These are phyloP conservation scores for Crocidura indochinensis DNA, from an alignment of 2,797 vertebrate species.

Conservation along the genomic window DNA sequence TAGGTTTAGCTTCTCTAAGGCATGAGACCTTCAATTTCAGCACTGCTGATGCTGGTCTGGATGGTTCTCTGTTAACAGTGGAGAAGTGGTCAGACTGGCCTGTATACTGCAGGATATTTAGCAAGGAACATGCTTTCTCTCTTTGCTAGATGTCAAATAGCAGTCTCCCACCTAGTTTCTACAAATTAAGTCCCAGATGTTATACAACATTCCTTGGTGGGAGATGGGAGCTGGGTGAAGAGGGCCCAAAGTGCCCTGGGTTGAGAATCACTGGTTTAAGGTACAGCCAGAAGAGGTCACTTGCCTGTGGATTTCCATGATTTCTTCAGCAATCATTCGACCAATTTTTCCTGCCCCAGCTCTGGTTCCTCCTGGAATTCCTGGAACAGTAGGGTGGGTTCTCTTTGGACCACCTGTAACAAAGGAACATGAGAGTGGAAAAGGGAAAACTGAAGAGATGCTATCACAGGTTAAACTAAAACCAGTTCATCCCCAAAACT, in stretches of 20 bases:
- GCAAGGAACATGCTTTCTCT: background rate
- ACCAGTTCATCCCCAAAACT: conserved; percentile 24
- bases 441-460: conserved; percentile 10
- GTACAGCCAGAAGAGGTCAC: conserved; percentile 47
- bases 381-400: conserved; percentile 95
- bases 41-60: background rate
- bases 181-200: background rate
- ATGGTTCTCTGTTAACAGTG: background rate
- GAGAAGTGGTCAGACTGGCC: background rate
- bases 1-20: conserved; percentile 40
- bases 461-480: background rate
- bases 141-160: too few species aligned
- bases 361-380: conserved; percentile 98
- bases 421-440: conserved; percentile 78
- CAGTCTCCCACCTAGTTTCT: background rate
- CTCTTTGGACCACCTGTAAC: conserved; percentile 94
- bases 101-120: background rate
- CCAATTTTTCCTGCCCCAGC: conserved; percentile 99
- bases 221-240: too few species aligned
- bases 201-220: background rate
- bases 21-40: background rate
- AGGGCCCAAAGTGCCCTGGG: too few species aligned
- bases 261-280: background rate
- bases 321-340: conserved; percentile 99
- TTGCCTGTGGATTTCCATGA: conserved; percentile 99